These are phyloP conservation scores for Eustalomyia histrio DNA, from an alignment of 2,888 invertebrate genomes.

Conservation along the genomic window DNA sequence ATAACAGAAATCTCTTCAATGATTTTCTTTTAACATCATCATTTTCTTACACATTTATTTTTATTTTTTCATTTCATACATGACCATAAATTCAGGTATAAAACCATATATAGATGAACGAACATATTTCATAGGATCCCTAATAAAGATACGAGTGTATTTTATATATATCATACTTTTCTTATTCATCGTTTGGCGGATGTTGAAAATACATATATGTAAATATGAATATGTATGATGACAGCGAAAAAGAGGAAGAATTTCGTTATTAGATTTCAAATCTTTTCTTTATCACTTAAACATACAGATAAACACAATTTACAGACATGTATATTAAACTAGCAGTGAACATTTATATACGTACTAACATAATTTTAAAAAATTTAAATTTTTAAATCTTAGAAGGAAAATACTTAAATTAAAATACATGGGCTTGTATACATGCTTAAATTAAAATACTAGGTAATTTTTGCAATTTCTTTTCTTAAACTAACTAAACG, in stretches of 20 bases:
- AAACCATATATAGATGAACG: neutral
- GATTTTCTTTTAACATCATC: constrained; percentile 8
- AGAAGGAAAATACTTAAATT: too few species aligned
- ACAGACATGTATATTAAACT: too few species aligned
- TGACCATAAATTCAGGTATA: constrained; percentile 23
- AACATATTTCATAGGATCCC: constrained; percentile 24
- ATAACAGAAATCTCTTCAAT: constrained; percentile 8
- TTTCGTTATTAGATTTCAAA: constrained; percentile 6
- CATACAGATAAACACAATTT: too few species aligned
- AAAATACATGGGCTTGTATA: too few species aligned
- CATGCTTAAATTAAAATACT: too few species aligned
- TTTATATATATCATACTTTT: neutral
- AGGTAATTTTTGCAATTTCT: too few species aligned
- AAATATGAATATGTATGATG: neutral
- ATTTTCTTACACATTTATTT: neutral
- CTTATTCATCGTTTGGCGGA: neutral
- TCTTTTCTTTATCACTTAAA: neutral
- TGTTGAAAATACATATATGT: neutral
- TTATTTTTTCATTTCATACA: constrained; percentile 5
- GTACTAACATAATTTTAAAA: too few species aligned
- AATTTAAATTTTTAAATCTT: too few species aligned
- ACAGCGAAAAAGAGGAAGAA: neutral
- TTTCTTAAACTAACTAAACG: too few species aligned
- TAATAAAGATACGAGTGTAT: constrained; percentile 15
- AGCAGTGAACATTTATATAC: too few species aligned